Base-by-base conservation (phyloP, 2,888 invertebrate species). In the Eremobia ochroleuca region DNA sequence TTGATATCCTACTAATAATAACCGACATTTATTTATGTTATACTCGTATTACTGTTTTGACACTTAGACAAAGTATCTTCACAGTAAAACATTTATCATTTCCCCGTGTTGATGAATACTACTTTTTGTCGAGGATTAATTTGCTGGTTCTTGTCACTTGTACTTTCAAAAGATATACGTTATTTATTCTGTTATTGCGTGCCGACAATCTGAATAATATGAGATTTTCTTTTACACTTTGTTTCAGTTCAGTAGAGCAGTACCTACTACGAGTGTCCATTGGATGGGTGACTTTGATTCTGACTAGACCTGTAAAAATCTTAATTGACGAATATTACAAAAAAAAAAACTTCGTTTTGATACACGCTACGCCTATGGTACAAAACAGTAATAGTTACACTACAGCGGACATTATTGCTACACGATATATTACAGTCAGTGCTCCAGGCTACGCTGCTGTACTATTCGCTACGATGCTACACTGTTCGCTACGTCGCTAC, bases 131-230 rank as follows among this genome's bases (percentile, higher is more conserved):
- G 13, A 55, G 31, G 66, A 76, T 66, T 28, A 71, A 66, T 68
- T 73, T 55, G 72, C 73, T 59, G 9, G 46, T 59, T 68, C 49
- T 73, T 74, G 74, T 76, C 80, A 83, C 78, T 85, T 79, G 59
- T 83, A 76, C 81, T 86, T 81, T 85, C 73, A 69, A 73, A 71
- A 74, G 37, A 37, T 58, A 72, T 79, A 67, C 59, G 81, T 81
- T 43, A 66, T 61, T 76, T 69, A 75, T 81, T 81, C 1, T 52
- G 6, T 49, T 71, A 67, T 83, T 61, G 77, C 77, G 64, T 74
- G 77, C 46, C 11, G 34, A 64, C 49, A 34, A 59, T 84, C 18
- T 68, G 52, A 40, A 79, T 80, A 73, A 65, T 58, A 11, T 59
- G n/a, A 64, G n/a, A 69, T 72, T 73, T 81, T 77, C 62, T 71